These are phyloP conservation scores for Malurus leucopterus DNA, from an alignment of 2,797 vertebrate species.

Conservation along the genomic window DNA sequence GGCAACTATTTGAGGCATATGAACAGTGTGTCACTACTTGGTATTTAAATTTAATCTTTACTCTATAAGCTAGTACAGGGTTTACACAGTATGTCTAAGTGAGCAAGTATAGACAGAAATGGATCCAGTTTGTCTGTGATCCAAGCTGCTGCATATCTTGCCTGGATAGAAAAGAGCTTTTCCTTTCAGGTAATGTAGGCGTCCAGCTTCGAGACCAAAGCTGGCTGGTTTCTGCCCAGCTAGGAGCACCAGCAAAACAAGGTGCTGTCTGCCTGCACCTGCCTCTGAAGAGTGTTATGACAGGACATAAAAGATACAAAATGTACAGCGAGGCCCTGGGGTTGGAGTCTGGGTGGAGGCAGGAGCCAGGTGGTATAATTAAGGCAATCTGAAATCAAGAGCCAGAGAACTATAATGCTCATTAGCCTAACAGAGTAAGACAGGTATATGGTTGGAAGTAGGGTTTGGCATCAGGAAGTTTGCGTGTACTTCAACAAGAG, in stretches of 20 bases:
- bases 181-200: neutral
- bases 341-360: conserved; percentile 41
- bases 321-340: conserved; percentile 11
- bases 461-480: neutral
- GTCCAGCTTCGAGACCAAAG: neutral
- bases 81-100: neutral
- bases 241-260: neutral
- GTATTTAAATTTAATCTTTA: neutral
- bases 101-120: neutral
- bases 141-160: neutral
- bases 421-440: neutral
- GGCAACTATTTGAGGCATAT: neutral
- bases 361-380: conserved; percentile 28
- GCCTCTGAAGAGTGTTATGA: conserved; percentile 10
- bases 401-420: neutral
- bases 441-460: neutral
- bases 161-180: neutral
- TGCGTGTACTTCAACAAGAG: neutral
- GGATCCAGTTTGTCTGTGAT: neutral
- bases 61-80: neutral
- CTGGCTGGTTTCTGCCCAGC: neutral
- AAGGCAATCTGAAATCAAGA: conserved; percentile 31
- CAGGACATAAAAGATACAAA: neutral
- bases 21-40: neutral
- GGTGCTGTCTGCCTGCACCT: conserved; percentile 24